Percentiles rank a stretch among this genome's conserved stretches.
phyloP scores from a whole-genome alignment of 2,797 vertebrate genomes.

The Sandelia bainsii region DNA sequence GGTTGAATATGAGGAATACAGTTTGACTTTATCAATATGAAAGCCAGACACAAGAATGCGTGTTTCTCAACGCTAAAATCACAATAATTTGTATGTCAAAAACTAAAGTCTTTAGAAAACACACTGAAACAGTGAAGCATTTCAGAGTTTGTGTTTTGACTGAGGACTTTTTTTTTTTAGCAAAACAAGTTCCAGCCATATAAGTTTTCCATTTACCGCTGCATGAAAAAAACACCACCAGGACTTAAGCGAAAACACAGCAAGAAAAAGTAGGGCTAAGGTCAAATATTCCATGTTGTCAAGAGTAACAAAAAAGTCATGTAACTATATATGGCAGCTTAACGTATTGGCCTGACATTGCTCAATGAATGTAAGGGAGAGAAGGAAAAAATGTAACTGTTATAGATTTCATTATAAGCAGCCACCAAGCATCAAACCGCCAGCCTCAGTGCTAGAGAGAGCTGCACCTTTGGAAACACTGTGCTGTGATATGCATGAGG shows the following conservation, averaged over 20 bases:
- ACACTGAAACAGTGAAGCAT: conserved; percentile 84
- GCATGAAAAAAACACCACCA: conserved; percentile 88
- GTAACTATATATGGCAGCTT: conserved; percentile 72
- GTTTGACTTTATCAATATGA: neutral
- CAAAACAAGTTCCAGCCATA: conserved; percentile 88
- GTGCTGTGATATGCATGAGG: conserved; percentile 68
- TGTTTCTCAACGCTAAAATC: neutral
- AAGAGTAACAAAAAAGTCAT: conserved; percentile 84
- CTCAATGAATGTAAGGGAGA: neutral
- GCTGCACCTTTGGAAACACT: conserved; percentile 71
- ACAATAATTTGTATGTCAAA: neutral
- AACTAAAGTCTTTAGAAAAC: neutral
- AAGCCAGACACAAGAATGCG: neutral
- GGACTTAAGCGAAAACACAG: conserved; percentile 93
- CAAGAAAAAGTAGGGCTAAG: conserved; percentile 87
- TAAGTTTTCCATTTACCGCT: conserved; percentile 91
- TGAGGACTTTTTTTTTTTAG: conserved; percentile 75
- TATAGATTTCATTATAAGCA: conserved; percentile 20
- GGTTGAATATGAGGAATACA: neutral
- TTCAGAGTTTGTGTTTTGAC: conserved; percentile 84
- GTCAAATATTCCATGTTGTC: conserved; percentile 82
- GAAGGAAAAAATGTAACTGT: neutral
- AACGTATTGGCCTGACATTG: neutral
- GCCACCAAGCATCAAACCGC: neutral
- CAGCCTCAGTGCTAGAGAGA: conserved; percentile 19